Evolutionary conservation across 2,888 invertebrate genomes (phyloP).

Genomic region (Stenolophus ochropezus): DNA sequence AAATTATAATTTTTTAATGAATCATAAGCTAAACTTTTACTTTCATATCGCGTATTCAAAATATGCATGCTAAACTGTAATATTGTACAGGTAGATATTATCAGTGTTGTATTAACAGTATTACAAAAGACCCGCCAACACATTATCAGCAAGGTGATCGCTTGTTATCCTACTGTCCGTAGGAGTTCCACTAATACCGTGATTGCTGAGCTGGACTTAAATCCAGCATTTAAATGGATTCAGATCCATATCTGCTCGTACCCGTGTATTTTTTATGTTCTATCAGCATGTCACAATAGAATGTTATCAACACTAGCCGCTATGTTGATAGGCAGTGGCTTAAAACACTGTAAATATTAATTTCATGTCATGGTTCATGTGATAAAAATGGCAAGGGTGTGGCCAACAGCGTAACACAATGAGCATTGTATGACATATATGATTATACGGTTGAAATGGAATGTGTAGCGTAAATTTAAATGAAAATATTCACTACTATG

Average conservation of each 20-base stretch:
- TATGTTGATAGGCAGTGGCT: conserved; percentile 3
- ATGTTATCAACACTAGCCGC: background rate
- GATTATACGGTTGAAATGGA: background rate
- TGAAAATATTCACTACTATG: no score
- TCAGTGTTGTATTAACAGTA: background rate
- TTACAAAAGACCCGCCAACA: conserved; percentile 37
- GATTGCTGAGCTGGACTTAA: background rate
- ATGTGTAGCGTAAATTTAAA: background rate
- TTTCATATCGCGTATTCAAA: background rate
- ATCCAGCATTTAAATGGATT: conserved; percentile 15
- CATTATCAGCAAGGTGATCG: conserved; percentile 28
- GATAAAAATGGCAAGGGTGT: background rate
- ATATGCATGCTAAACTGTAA: background rate
- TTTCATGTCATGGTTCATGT: background rate
- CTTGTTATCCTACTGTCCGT: background rate
- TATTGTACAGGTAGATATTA: background rate
- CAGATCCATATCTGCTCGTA: background rate
- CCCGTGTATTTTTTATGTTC: background rate
- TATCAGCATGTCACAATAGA: conserved; percentile 13
- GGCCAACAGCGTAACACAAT: background rate
- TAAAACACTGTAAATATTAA: background rate
- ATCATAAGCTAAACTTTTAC: background rate
- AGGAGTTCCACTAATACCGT: background rate
- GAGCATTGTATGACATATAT: background rate
- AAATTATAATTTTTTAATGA: background rate